Evolutionary conservation across 2,113 vertebrate species (phyloP), one percentile per base, ranked within the genome.

Genomic region (Pipa parva): DNA sequence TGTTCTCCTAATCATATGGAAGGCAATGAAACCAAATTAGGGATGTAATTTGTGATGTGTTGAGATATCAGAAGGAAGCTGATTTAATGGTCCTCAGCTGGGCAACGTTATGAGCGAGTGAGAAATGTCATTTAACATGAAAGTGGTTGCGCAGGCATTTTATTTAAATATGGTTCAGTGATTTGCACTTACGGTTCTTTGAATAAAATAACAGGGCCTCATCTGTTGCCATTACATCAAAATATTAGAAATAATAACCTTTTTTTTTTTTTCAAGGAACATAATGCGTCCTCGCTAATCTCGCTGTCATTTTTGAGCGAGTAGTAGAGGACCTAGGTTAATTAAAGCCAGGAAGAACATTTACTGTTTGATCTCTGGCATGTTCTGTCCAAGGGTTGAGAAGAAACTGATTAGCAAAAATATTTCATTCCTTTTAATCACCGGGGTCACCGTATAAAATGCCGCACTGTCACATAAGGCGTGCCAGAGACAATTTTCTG

Each of bases 221-320:
- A 58, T 68, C 65, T 42, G 57, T 46, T 31, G 46, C 42, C 57
- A 60, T 51, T 59, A 51, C 39, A 68, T 68, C 45, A 33, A 20
- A 59, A 50, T 50, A 59, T 50, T 50, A 48, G 64, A 59, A 59
- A 68, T 59, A 59, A 59, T 59, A 58, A 66, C 63, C 63, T 66
- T 58, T 58, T 58, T n/a, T n/a, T n/a, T n/a, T n/a, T n/a, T n/a
- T n/a, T n/a, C 54, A 59, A 51, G 55, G 64, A 59, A 59, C 55
- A 68, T 59, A 59, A 68, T 59, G 55, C 28, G 25, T 15, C 45
- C 8, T 9, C 24, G 55, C 27, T 31, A 37, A 68, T 45, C 55
- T 59, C 37, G 25, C 55, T 42, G 24, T 50, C 64, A 59, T 59
- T 68, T 59, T n/a, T n/a, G 15, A 33, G 54, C 18, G 37, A 66